Evolutionary conservation across 1,140 invertebrate genomes (phyloP).

Genomic region (Leptonema lineaticorne): DNA sequence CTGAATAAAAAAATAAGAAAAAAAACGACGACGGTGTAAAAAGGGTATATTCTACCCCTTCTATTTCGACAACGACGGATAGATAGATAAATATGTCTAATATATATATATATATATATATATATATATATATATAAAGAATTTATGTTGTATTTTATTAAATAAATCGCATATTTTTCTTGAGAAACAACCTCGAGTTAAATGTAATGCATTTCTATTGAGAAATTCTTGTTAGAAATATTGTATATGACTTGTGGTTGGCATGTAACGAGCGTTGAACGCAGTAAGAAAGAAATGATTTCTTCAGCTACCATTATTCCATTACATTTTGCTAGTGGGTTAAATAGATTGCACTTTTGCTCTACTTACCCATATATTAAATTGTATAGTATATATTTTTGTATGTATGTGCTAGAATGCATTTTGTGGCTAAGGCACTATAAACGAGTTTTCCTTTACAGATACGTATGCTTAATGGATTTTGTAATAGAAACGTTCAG

Average conservation of each 20-base stretch:
- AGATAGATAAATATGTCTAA: not conserved
- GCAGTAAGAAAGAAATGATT: constrained; percentile 37
- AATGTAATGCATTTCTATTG: constrained; percentile 11
- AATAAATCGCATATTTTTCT: too few relatives aligned
- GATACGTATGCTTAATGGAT: not conserved
- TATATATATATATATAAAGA: not conserved
- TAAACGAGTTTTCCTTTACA: not conserved
- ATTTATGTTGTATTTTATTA: too few relatives aligned
- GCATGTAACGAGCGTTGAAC: constrained; percentile 39
- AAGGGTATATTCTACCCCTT: not conserved
- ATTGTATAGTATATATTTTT: not conserved
- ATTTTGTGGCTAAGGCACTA: not conserved
- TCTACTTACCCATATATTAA: not conserved
- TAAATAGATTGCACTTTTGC: constrained; percentile 32
- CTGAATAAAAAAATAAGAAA: constrained; percentile 26
- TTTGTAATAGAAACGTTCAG: too few relatives aligned
- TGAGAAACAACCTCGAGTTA: too few relatives aligned
- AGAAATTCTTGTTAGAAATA: constrained; percentile 33
- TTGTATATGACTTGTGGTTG: constrained; percentile 34
- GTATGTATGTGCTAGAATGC: not conserved
- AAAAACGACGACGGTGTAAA: not conserved
- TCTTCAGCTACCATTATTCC: constrained; percentile 32
- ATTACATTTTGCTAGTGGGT: constrained; percentile 34
- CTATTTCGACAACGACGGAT: not conserved
- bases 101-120: not conserved